Conservation (phyloP, 2,797 vertebrate genomes). For the Heterohyrax brucei region DNA sequence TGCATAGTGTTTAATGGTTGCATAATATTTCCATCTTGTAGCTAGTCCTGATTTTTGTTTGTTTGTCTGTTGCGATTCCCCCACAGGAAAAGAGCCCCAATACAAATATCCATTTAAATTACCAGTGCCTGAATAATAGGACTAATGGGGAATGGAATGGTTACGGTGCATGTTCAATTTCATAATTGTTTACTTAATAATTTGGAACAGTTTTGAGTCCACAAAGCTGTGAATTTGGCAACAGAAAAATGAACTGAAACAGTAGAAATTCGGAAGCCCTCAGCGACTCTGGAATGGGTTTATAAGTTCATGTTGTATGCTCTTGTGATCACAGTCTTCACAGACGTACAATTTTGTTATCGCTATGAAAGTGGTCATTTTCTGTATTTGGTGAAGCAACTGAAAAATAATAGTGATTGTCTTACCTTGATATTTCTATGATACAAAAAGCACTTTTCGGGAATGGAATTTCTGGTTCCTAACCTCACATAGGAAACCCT, state of each 20-base stretch:
- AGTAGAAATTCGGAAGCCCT: background rate
- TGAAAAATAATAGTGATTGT: conserved; percentile 1
- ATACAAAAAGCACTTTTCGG: conserved; percentile 30
- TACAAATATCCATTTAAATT: conserved; percentile 45
- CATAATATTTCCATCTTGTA: conserved; percentile 31
- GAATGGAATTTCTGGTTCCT: background rate
- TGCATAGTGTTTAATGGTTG: background rate
- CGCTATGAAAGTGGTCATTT: background rate
- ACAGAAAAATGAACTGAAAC: conserved; percentile 24
- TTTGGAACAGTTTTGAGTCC: background rate
- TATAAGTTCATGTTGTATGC: background rate
- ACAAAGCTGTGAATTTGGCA: background rate
- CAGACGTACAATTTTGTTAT: background rate
- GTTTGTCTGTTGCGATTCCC: conserved; percentile 12
- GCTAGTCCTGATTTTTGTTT: background rate
- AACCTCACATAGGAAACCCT: background rate
- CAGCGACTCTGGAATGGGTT: background rate
- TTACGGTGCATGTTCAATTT: background rate
- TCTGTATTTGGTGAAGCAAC: conserved; percentile 12
- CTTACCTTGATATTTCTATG: background rate
- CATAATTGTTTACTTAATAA: background rate
- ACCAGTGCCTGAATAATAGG: conserved; percentile 22
- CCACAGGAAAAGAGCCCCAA: background rate
- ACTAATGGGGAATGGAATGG: conserved; percentile 25
- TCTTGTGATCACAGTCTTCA: conserved; percentile 7